Conservation (phyloP, 2,797 vertebrate genomes). For the Dromococcyx pavoninus region DNA sequence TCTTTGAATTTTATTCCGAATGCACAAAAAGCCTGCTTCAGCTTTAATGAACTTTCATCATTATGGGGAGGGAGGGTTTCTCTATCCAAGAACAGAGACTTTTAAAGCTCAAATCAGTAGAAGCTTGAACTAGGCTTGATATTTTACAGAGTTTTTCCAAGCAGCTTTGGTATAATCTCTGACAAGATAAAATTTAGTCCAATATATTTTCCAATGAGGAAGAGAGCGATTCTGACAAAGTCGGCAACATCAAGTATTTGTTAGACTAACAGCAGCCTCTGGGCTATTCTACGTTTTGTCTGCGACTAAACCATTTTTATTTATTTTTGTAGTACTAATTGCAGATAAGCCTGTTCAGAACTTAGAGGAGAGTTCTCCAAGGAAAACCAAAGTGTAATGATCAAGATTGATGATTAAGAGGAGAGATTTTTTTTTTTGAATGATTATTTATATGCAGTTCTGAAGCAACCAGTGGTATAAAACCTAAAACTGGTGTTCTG, state of each 20-base stretch:
- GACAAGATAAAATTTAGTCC: not conserved
- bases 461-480: not conserved
- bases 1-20: not conserved
- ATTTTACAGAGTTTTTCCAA: not conserved
- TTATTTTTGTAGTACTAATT: not conserved
- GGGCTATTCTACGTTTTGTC: not conserved
- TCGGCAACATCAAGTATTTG: not conserved
- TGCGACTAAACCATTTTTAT: not conserved
- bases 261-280: not conserved
- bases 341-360: not conserved
- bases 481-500: not conserved
- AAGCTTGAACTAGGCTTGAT: not conserved
- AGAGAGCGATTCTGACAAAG: not conserved
- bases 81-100: not conserved
- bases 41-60: not conserved
- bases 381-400: not conserved
- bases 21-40: not conserved
- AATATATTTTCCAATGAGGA: not conserved
- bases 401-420: not conserved
- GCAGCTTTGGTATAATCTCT: not conserved
- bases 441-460: not conserved
- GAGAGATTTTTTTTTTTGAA: not conserved
- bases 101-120: not conserved
- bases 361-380: not conserved
- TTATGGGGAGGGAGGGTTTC: rapidly evolving